Base-by-base conservation (phyloP, 1,140 invertebrate species). In the Adelges cooleyi region DNA sequence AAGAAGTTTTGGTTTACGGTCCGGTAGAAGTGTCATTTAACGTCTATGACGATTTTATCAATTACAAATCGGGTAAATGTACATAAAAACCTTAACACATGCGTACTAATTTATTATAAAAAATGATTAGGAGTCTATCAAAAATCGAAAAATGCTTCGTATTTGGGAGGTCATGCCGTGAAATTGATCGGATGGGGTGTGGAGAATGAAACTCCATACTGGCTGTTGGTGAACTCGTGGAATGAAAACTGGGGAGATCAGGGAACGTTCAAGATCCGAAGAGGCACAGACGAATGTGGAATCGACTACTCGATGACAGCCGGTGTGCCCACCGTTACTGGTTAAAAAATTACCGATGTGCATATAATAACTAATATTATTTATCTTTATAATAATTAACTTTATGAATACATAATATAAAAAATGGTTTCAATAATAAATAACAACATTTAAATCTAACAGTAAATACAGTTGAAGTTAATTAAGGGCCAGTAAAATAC, bases 211-310 rank as follows among this genome's bases (percentile, higher is more conserved):
- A 52, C 50, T 46, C 85, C 86, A 29, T 95, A 93, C 73, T 95
- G 92, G 92, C 78, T 92, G 2, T 81, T 91, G 69, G 90, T 87
- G 44, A 95, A 95, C 77, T 92, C 89, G 0, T 95, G 92, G 92
- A 94, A 94, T 74, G 77, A 79, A 6, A 88, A 92, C 71, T 95
- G 92, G 92, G 91, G 84, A 22, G 80, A 85, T 73, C 79, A 83
- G 73, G 90, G 92, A n/a, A 87, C 82, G 74, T 95, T 96, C 79
- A 91, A 91, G 73, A 94, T 95, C 44, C 74, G 86, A 5, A 79
- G 91, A 69, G 92, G 92, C 11, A 74, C 78, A 66, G 82, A 95
- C 76, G 88, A 81, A 73, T 79, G 77, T 68, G 72, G 71, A 22
- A 72, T 79, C 65, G 92, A 95, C 75, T 80, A 79, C 68, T 75